Evolutionary conservation across 1,140 invertebrate species (phyloP).

Genomic region (Sitodiplosis mosellana): DNA sequence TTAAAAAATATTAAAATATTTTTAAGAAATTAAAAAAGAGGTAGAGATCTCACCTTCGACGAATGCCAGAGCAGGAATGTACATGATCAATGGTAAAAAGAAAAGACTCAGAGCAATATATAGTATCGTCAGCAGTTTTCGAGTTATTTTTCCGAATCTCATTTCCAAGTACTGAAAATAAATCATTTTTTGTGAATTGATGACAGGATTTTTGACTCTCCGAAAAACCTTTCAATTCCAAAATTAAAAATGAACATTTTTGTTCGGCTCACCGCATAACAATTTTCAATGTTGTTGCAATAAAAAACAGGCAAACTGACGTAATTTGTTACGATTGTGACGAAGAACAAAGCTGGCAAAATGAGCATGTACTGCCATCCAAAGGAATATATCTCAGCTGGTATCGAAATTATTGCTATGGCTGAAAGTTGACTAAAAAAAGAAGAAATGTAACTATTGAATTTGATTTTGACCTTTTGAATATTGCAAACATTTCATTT

Average conservation of each 20-base stretch:
- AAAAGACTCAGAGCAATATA: conserved; percentile 32
- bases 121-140: conserved; percentile 39
- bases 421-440: conserved; percentile 55
- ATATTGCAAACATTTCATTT: too few species aligned
- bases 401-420: conserved; percentile 56
- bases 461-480: too few species aligned
- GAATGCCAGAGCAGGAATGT: conserved; percentile 54
- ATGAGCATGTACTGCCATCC: conserved; percentile 47
- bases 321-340: conserved; percentile 41
- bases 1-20: too few species aligned
- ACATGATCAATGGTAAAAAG: conserved; percentile 18
- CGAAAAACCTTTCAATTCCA: not conserved
- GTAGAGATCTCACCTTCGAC: conserved; percentile 38
- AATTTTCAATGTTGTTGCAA: conserved; percentile 57
- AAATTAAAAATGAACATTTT: too few species aligned
- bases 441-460: too few species aligned
- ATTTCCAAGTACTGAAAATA: conserved; percentile 47
- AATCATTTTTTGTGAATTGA: too few species aligned
- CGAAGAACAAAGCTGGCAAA: conserved; percentile 38
- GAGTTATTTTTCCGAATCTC: conserved; percentile 38
- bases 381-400: conserved; percentile 62
- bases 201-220: too few species aligned
- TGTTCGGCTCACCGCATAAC: conserved; percentile 65
- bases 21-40: too few species aligned
- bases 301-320: conserved; percentile 71